A percentile compares a stretch with the other conserved stretches of the same genome.
Conservation (phyloP, 2,888 invertebrate genomes). For the Drosophila monieri region DNA sequence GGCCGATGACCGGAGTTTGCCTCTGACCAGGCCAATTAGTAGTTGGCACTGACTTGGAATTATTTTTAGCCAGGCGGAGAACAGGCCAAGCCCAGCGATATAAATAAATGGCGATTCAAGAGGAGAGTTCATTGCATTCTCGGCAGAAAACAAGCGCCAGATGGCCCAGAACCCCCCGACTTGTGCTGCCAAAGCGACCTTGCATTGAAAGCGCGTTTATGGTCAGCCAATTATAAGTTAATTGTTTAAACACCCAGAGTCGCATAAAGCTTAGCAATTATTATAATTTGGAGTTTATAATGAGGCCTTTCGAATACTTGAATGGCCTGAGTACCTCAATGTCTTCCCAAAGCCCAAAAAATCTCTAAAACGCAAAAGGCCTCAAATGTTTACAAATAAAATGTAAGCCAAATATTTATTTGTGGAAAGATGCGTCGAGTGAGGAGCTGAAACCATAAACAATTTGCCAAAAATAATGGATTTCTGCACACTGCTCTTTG, state of each 20-base stretch:
- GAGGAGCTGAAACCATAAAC: conserved; percentile 10
- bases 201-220: conserved; percentile 53
- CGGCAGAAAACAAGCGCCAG: conserved; percentile 15
- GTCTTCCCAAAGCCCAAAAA: too few species aligned
- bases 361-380: conserved; percentile 15
- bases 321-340: conserved; percentile 1
- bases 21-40: conserved; percentile 31
- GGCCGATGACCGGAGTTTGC: conserved; percentile 2
- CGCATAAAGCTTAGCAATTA: conserved; percentile 24
- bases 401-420: conserved; percentile 13
- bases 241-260: conserved; percentile 25
- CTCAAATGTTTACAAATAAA: conserved; percentile 24
- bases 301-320: conserved; percentile 18
- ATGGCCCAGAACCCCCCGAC: conserved; percentile 16
- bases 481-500: background rate
- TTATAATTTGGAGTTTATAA: conserved; percentile 24
- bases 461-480: conserved; percentile 6
- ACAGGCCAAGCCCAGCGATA: conserved; percentile 44
- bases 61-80: conserved; percentile 57
- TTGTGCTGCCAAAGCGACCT: conserved; percentile 26
- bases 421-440: conserved; percentile 9
- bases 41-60: conserved; percentile 31
- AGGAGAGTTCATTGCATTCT: conserved; percentile 48
- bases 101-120: conserved; percentile 30
- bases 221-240: conserved; percentile 50